Conservation (phyloP, 2,888 invertebrate species). For the Chrysolina haemoptera region DNA sequence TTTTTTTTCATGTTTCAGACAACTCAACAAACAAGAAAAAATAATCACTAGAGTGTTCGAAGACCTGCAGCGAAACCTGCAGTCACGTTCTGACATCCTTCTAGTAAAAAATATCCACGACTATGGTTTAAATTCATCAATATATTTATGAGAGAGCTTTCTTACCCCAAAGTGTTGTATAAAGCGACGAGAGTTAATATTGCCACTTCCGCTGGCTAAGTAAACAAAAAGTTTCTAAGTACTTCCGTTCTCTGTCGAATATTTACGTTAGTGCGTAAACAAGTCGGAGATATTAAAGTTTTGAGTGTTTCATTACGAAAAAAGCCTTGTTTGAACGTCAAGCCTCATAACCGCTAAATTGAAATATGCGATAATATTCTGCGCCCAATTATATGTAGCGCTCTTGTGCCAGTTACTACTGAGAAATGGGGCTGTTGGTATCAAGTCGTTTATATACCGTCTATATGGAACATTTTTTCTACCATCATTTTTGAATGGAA, state of each 20-base stretch:
- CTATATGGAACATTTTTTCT: no score
- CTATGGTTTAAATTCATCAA: background rate
- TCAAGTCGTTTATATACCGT: no score
- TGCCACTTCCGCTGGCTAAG: slow-evolving; percentile 52
- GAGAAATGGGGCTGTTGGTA: no score
- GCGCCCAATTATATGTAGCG: background rate
- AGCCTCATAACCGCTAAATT: background rate
- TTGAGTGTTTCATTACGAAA: slow-evolving; percentile 31
- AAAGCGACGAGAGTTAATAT: slow-evolving; percentile 53
- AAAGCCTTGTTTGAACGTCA: slow-evolving; percentile 8
- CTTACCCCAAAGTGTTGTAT: slow-evolving; percentile 36
- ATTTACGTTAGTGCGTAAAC: slow-evolving; percentile 52
- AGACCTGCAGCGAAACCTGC: no score
- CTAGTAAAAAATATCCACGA: background rate
- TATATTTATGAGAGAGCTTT: slow-evolving; percentile 26
- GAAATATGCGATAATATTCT: slow-evolving; percentile 6
- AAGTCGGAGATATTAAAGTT: slow-evolving; percentile 44
- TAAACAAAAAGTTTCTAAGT: slow-evolving; percentile 52
- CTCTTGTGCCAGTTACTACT: no score
- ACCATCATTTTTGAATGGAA: no score
- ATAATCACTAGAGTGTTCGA: no score
- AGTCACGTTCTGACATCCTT: background rate
- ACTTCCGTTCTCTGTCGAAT: slow-evolving; percentile 49
- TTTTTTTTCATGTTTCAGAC: no score
- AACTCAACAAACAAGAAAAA: no score